Evolutionary conservation across 2,113 vertebrate genomes (phyloP).

Genomic region (Gasterosteus nipponicus): DNA sequence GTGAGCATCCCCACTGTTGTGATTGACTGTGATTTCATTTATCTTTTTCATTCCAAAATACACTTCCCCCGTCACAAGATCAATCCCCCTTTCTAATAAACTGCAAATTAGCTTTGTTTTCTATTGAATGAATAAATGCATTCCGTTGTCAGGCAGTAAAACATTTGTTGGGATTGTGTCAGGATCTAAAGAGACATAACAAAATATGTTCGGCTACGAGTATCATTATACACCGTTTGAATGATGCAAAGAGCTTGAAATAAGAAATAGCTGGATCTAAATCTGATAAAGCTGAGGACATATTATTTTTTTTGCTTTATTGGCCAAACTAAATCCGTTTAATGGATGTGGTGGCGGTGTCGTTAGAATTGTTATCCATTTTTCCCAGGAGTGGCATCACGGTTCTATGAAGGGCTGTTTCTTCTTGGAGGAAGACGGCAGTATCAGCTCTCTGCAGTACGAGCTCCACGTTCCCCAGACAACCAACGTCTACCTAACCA

Average conservation of each 20-base stretch:
- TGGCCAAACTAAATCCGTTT: neutral
- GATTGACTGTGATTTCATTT: slow-evolving; percentile 45
- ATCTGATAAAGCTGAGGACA: neutral
- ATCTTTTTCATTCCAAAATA: slow-evolving; percentile 37
- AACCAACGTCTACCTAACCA: slow-evolving; percentile 85
- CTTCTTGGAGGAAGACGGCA: slow-evolving; percentile 88
- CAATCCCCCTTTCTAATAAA: slow-evolving; percentile 46
- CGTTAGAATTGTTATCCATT: slow-evolving; percentile 5
- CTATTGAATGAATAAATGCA: slow-evolving; percentile 56
- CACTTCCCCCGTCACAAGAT: slow-evolving; percentile 41
- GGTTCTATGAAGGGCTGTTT: slow-evolving; percentile 88
- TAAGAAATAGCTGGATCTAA: neutral
- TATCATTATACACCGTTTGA: neutral
- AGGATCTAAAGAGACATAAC: slow-evolving; percentile 11
- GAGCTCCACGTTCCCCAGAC: slow-evolving; percentile 84
- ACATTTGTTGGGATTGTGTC: slow-evolving; percentile 24
- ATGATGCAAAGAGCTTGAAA: neutral
- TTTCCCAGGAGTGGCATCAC: slow-evolving; percentile 87
- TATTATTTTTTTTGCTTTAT: neutral
- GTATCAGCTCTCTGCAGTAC: slow-evolving; percentile 88
- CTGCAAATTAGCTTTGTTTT: slow-evolving; percentile 67
- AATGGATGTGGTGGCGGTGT: neutral
- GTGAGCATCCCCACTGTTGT: slow-evolving; percentile 33
- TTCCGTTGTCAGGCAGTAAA: slow-evolving; percentile 55
- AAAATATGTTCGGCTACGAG: slow-evolving; percentile 8